Conservation (phyloP, 92 coral and sea anemone species). For the Porites divaricata region DNA sequence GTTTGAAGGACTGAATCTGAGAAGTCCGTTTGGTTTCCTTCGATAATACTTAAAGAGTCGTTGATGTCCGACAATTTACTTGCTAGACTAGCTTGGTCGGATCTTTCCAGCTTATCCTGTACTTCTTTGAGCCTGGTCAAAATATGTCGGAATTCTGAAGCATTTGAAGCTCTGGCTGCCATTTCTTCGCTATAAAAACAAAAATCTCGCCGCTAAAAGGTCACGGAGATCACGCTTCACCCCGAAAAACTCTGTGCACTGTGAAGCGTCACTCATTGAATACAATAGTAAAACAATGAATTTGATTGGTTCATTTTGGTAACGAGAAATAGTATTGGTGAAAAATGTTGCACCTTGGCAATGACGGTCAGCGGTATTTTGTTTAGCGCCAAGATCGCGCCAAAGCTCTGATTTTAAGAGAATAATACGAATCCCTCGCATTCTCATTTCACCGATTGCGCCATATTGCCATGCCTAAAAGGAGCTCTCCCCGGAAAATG, state of each 20-base stretch:
- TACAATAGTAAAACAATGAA: background rate
- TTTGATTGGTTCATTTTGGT: background rate
- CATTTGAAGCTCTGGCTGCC: no score
- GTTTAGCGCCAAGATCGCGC: no score
- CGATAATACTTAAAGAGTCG: slow-evolving; percentile 3
- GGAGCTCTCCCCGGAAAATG: slow-evolving; percentile 14
- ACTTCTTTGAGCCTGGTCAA: slow-evolving; percentile 15
- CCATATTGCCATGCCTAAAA: background rate
- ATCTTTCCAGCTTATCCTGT: slow-evolving; percentile 6
- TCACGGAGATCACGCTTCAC: background rate
- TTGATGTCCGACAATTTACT: background rate
- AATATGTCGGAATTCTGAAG: slow-evolving; percentile 25
- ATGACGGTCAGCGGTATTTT: no score
- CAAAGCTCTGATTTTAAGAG: no score
- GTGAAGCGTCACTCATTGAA: background rate
- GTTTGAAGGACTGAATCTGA: slow-evolving; percentile 2
- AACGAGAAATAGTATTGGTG: no score
- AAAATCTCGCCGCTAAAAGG: no score
- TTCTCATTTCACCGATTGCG: no score
- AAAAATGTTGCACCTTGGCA: no score
- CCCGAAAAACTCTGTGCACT: background rate
- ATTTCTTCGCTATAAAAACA: no score
- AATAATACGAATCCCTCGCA: no score
- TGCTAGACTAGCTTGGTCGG: slow-evolving; percentile 6
- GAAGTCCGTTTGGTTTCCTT: slow-evolving; percentile 21